phyloP scores from a whole-genome alignment of 2,113 vertebrate species.

The Coracopsis vasa region DNA sequence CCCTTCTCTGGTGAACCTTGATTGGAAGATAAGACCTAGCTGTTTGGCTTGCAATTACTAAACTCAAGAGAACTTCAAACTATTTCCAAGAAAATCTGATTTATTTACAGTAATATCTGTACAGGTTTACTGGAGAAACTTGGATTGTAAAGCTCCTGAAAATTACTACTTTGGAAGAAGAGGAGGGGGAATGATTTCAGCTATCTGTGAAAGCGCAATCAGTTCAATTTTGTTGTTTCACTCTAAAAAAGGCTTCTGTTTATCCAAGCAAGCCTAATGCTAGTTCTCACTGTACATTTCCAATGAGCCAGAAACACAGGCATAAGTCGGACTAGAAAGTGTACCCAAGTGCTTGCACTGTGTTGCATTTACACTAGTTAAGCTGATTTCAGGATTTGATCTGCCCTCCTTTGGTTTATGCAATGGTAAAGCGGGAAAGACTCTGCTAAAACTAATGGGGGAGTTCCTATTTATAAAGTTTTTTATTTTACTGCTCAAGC shows the following conservation, averaged over 20 bases:
- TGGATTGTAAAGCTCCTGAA: neutral
- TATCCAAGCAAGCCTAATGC: neutral
- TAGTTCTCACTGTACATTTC: neutral
- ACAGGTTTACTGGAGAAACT: neutral
- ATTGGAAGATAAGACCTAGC: constrained; percentile 3
- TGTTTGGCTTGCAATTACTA: constrained; percentile 49
- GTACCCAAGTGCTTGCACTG: neutral
- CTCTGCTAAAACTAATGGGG: neutral
- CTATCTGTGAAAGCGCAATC: neutral
- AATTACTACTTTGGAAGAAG: neutral
- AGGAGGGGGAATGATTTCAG: neutral
- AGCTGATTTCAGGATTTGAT: neutral
- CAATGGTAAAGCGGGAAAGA: neutral
- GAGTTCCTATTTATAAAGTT: neutral
- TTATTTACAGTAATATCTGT: neutral
- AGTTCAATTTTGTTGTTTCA: neutral
- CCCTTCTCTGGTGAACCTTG: neutral
- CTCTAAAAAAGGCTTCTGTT: neutral
- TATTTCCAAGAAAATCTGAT: constrained; percentile 34
- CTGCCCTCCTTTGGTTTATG: neutral
- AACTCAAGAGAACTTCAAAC: neutral
- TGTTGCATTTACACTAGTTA: neutral
- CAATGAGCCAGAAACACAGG: neutral
- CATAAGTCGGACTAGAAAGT: neutral
- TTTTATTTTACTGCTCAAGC: neutral